Percentiles rank a stretch among this genome's conserved stretches.
Conservation (phyloP, 1,140 invertebrate genomes). For the Manduca sexta region DNA sequence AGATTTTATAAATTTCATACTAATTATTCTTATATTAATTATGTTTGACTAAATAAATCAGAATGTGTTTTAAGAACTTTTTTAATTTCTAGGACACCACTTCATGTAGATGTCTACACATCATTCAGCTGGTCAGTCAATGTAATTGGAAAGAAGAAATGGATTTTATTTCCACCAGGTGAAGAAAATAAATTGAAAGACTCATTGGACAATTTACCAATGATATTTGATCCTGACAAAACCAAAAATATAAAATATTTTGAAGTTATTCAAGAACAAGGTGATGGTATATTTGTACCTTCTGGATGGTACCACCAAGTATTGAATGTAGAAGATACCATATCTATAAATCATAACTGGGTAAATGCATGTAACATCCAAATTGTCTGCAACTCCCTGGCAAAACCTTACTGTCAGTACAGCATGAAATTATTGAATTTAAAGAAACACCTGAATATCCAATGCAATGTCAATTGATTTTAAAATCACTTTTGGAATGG, state of each 20-base stretch:
- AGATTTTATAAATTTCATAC: too few relatives aligned
- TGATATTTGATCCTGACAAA: conserved; percentile 75
- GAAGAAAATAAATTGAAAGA: conserved; percentile 85
- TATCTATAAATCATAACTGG: conserved; percentile 99
- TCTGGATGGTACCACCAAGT: conserved; percentile 99
- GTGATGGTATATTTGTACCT: conserved; percentile 96
- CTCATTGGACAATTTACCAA: conserved; percentile 79
- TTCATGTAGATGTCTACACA: conserved; percentile 94
- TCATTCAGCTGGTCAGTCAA: conserved; percentile 99
- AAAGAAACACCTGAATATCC: conserved; percentile 80
- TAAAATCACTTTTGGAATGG: conserved; percentile 88
- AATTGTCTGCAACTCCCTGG: conserved; percentile 81
- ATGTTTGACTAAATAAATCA: too few relatives aligned
- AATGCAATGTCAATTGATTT: conserved; percentile 85
- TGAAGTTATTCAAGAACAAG: conserved; percentile 89
- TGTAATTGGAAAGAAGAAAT: conserved; percentile 91
- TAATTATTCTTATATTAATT: too few relatives aligned
- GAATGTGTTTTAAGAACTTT: too few relatives aligned
- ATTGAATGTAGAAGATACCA: conserved; percentile 92
- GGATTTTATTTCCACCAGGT: conserved; percentile 93
- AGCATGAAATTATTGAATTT: conserved; percentile 86
- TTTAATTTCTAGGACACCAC: conserved; percentile 85
- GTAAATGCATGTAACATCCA: conserved; percentile 93
- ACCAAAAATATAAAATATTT: conserved; percentile 70
- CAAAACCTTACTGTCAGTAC: conserved; percentile 78